Base-by-base conservation (phyloP, 2,113 vertebrate genomes). In the Platichthys flesus region DNA sequence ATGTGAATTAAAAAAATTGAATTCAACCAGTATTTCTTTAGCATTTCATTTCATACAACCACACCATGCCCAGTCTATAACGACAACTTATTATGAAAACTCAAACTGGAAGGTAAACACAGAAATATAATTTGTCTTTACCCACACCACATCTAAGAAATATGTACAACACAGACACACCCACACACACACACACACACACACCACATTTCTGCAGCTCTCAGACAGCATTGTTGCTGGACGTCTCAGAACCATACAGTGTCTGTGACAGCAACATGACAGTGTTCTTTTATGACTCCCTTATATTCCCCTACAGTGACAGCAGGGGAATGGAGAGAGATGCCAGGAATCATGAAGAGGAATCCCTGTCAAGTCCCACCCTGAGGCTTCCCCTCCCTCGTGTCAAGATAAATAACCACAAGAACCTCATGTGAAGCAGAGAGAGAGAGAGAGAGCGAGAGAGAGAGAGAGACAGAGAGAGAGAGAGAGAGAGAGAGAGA, bases 251-350 rank as follows among this genome's bases (percentile, higher is more conserved):
- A 78, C 58, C 75, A 81, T 62, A 86, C 67, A 83, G 58, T 84
- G 78, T 84, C 71, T 83, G 67, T 84, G 89, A 90, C 88, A 89
- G 78, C 89, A 79, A 90, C 87, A 92, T 89, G 87, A 88, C 88
- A 88, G 84, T 76, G 28, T 69, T 88, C 85, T 86, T 90, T 90
- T 87, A 87, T 87, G 82, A 78, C 75, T 86, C 58, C 78, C 80
- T 88, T 76, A 77, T 79, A 83, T 84, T 84, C 77, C 67, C 84
- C 81, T 66, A 37, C 80, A 81, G 78, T 89, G 89, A 91, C 91
- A 90, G 80, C 71, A n/a, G 21, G 52, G 61, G 85, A 88, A 84
- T 85, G 81, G 74, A 84, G 67, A 84, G 75, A 84, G 76, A 82
- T 84, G 88, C 80, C 76, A 81, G 74, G 85, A 83, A 86, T 88